phyloP scores from a whole-genome alignment of 1,140 invertebrate species.

The Epicauta chinensis region DNA sequence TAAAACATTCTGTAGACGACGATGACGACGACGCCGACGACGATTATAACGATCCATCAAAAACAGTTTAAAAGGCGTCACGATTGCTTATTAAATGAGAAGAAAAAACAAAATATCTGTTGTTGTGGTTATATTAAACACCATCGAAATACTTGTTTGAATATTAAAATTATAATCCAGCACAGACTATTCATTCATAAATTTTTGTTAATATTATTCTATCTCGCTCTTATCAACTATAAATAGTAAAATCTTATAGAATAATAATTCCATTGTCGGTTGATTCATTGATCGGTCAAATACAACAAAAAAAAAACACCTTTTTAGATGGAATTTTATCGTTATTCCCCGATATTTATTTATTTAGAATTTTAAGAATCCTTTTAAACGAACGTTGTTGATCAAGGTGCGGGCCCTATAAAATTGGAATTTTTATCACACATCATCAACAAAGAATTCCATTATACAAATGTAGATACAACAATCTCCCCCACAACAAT shows the following conservation, averaged over 20 bases:
- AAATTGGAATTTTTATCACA: slow-evolving; percentile 3
- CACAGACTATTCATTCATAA: too few species aligned
- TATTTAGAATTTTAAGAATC: background rate
- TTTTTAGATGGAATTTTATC: too few species aligned
- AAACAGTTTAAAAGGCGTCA: slow-evolving; percentile 4
- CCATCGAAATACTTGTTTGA: background rate
- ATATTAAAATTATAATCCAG: too few species aligned
- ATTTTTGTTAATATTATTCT: too few species aligned
- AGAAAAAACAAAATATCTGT: slow-evolving; percentile 5
- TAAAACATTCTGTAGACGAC: slow-evolving; percentile 5
- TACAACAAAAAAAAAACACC: too few species aligned
- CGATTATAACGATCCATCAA: slow-evolving; percentile 12
- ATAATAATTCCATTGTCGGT: too few species aligned
- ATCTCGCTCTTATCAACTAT: too few species aligned
- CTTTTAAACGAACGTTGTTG: background rate
- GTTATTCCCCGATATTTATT: too few species aligned
- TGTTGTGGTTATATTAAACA: slow-evolving; percentile 7
- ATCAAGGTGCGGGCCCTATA: slow-evolving; percentile 4
- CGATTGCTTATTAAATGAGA: slow-evolving; percentile 3
- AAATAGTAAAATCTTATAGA: too few species aligned
- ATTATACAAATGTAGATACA: background rate
- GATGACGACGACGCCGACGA: slow-evolving; percentile 2
- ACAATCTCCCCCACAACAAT: background rate
- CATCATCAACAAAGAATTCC: slow-evolving; percentile 1
- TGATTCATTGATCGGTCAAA: too few species aligned